These are phyloP conservation scores for Drosophila buzzatii DNA, from an alignment of 2,888 invertebrate species.

Conservation along the genomic window DNA sequence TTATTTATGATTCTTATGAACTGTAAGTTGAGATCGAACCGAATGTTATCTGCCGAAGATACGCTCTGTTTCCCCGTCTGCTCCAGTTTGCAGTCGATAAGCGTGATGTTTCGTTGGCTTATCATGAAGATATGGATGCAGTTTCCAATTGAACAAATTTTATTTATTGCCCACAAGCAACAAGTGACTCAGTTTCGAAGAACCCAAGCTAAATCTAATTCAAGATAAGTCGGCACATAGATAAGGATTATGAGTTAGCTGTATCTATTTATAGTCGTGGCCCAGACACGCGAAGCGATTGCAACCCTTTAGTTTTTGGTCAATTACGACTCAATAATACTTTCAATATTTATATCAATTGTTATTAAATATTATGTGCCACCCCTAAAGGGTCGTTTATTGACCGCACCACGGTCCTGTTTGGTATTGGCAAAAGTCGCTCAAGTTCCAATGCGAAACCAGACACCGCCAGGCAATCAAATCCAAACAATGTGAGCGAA, in stretches of 20 bases:
- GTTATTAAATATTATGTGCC: conserved; percentile 77
- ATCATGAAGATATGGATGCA: conserved; percentile 22
- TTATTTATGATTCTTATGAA: conserved; percentile 68
- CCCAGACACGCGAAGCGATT: conserved; percentile 1
- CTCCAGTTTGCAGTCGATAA: conserved; percentile 36
- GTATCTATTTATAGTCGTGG: not conserved
- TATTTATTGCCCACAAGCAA: conserved; percentile 50
- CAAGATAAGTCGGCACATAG: conserved; percentile 34
- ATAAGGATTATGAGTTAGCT: not conserved
- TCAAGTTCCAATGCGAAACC: conserved; percentile 46
- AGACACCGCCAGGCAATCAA: conserved; percentile 71
- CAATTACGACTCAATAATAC: conserved; percentile 74
- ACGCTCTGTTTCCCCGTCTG: conserved; percentile 27
- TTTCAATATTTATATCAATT: conserved; percentile 80
- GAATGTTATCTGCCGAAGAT: conserved; percentile 43
- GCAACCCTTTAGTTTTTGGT: conserved; percentile 29
- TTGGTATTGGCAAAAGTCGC: conserved; percentile 30
- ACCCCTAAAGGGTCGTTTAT: conserved; percentile 47
- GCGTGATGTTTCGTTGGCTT: conserved; percentile 21
- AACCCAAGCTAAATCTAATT: conserved; percentile 4
- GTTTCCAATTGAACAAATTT: conserved; percentile 43
- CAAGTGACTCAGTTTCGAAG: conserved; percentile 46
- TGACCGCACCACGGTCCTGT: conserved; percentile 21
- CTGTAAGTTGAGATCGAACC: conserved; percentile 54
- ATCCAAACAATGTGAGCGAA: conserved; percentile 47